Conservation (phyloP, 1,140 invertebrate genomes). For the Leptestheria dahalacensis region DNA sequence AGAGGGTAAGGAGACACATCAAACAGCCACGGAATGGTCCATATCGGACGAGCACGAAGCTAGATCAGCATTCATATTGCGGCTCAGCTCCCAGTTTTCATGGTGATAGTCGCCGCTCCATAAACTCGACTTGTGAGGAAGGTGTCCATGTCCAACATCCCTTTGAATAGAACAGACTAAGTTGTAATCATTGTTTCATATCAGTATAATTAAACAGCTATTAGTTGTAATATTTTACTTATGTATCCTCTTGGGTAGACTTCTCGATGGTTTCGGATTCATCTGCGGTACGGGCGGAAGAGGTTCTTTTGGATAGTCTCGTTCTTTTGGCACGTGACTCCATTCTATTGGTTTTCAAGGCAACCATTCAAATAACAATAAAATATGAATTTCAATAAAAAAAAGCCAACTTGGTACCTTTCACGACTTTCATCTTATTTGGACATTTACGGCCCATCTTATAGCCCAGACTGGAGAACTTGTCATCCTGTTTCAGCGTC, state of each 20-base stretch:
- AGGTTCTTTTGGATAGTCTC: neutral
- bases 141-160: neutral
- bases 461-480: neutral
- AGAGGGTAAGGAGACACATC: too few species aligned
- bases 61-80: neutral
- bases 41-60: neutral
- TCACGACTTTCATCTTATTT: neutral
- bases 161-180: neutral
- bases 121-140: neutral
- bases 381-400: too few species aligned
- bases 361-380: too few species aligned
- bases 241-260: neutral
- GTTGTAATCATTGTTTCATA: neutral
- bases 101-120: neutral
- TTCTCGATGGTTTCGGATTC: neutral
- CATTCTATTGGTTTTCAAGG: too few species aligned
- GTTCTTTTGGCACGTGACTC: neutral
- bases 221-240: neutral
- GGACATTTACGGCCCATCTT: neutral
- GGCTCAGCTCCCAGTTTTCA: neutral
- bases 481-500: neutral
- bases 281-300: neutral
- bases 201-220: neutral
- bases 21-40: neutral
- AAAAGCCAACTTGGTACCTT: neutral